Evolutionary conservation across 2,888 invertebrate species (phyloP).

Genomic region (Allacma fusca): DNA sequence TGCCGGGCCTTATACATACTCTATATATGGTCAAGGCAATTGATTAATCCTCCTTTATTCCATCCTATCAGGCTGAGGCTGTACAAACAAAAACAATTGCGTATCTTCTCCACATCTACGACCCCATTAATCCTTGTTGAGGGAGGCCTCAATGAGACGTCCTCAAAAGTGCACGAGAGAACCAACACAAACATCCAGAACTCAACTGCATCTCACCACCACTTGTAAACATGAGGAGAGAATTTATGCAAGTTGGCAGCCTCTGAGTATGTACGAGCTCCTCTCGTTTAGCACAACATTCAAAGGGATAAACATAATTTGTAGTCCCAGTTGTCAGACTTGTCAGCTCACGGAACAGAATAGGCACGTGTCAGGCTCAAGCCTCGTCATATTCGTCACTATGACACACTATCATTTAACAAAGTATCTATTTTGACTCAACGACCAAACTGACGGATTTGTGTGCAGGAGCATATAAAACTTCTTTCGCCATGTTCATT

Average conservation of each 20-base stretch:
- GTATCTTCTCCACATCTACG: too few relatives aligned
- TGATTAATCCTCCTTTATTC: background rate
- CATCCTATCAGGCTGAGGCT: too few relatives aligned
- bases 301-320: background rate
- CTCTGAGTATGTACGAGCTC: background rate
- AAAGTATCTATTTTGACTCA: slow-evolving; percentile 31
- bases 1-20: too few relatives aligned
- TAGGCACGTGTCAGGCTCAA: slow-evolving; percentile 29
- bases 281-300: background rate
- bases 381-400: slow-evolving; percentile 32
- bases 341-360: slow-evolving; percentile 25
- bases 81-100: too few relatives aligned
- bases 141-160: too few relatives aligned
- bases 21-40: background rate
- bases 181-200: too few relatives aligned
- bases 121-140: too few relatives aligned
- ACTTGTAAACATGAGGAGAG: background rate
- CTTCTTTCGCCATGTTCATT: background rate
- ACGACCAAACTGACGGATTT: slow-evolving; percentile 9
- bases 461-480: slow-evolving; percentile 5
- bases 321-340: slow-evolving; percentile 5
- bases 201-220: too few relatives aligned
- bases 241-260: background rate
- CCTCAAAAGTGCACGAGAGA: too few relatives aligned
- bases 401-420: slow-evolving; percentile 33